These are phyloP conservation scores for Strigamia crassipes DNA, from an alignment of 2,888 invertebrate genomes.

Conservation along the genomic window DNA sequence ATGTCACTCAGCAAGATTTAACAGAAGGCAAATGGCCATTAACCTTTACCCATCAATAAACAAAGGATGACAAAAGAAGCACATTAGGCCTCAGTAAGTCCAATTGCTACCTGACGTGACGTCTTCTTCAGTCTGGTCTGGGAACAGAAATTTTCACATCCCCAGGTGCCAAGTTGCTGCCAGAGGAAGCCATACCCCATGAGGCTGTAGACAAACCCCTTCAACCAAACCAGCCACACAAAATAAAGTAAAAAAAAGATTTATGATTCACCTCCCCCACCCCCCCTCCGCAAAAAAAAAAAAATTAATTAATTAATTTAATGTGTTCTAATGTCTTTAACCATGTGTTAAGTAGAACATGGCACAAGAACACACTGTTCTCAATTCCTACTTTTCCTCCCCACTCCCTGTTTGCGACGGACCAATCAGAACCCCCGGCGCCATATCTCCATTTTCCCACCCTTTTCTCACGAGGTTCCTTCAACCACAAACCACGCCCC, in stretches of 20 bases:
- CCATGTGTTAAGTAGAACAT: neutral
- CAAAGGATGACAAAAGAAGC: neutral
- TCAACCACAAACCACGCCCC: conserved; percentile 40
- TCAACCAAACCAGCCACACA: neutral
- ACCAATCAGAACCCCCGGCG: conserved; percentile 36
- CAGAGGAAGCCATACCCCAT: neutral
- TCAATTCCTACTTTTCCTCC: conserved; percentile 2
- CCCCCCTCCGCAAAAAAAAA: too few relatives aligned
- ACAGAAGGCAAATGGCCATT: conserved; percentile 1
- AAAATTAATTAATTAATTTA: too few relatives aligned
- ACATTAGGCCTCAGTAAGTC: conserved; percentile 6
- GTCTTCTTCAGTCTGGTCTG: conserved; percentile 5
- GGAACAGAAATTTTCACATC: conserved; percentile 10
- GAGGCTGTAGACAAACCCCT: neutral
- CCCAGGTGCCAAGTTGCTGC: neutral
- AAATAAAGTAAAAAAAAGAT: neutral
- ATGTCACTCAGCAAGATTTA: neutral
- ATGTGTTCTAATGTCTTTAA: too few relatives aligned
- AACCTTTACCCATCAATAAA: neutral
- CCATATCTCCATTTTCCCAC: conserved; percentile 38
- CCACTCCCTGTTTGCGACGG: conserved; percentile 17
- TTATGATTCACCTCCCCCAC: too few relatives aligned
- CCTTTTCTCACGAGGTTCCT: conserved; percentile 40
- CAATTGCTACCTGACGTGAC: conserved; percentile 21
- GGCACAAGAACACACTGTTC: neutral